These are phyloP conservation scores for Brachylomia viminalis DNA, from an alignment of 2,888 invertebrate species.

Conservation along the genomic window DNA sequence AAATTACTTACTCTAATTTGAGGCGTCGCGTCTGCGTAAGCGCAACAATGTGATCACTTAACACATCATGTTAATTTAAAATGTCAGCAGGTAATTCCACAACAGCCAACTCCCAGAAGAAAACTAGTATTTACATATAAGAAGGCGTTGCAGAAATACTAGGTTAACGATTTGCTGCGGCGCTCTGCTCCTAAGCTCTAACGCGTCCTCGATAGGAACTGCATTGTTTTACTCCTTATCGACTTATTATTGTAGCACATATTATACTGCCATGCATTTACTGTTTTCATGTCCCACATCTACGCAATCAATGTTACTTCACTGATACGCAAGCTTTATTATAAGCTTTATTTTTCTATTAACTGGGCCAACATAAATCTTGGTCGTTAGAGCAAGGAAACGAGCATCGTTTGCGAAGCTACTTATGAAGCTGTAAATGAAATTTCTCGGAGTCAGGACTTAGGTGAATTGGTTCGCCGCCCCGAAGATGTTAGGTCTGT, in stretches of 20 bases:
- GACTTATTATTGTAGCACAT: slow-evolving; percentile 75
- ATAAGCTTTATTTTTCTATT: slow-evolving; percentile 44
- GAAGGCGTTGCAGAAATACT: slow-evolving; percentile 70
- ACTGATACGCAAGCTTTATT: slow-evolving; percentile 58
- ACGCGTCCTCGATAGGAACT: slow-evolving; percentile 77
- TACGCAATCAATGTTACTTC: slow-evolving; percentile 73
- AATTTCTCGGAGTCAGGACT: slow-evolving; percentile 43
- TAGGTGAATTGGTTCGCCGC: slow-evolving; percentile 35
- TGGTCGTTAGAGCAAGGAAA: slow-evolving; percentile 23
- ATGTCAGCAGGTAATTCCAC: slow-evolving; percentile 36
- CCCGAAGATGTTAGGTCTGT: slow-evolving; percentile 40
- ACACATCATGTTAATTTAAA: slow-evolving; percentile 40
- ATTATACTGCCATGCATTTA: slow-evolving; percentile 77
- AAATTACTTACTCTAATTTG: background rate
- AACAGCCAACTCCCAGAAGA: slow-evolving; percentile 42
- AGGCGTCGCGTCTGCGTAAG: background rate
- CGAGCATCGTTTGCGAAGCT: slow-evolving; percentile 22
- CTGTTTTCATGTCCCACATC: slow-evolving; percentile 81
- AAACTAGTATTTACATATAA: slow-evolving; percentile 57
- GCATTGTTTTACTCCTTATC: slow-evolving; percentile 83
- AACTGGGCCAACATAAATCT: slow-evolving; percentile 32
- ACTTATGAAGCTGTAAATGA: slow-evolving; percentile 49
- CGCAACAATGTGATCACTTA: slow-evolving; percentile 31
- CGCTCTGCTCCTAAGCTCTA: slow-evolving; percentile 76
- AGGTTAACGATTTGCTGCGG: slow-evolving; percentile 82